These are phyloP conservation scores for Sialia sialis DNA, from an alignment of 2,113 vertebrate species.

Conservation along the genomic window DNA sequence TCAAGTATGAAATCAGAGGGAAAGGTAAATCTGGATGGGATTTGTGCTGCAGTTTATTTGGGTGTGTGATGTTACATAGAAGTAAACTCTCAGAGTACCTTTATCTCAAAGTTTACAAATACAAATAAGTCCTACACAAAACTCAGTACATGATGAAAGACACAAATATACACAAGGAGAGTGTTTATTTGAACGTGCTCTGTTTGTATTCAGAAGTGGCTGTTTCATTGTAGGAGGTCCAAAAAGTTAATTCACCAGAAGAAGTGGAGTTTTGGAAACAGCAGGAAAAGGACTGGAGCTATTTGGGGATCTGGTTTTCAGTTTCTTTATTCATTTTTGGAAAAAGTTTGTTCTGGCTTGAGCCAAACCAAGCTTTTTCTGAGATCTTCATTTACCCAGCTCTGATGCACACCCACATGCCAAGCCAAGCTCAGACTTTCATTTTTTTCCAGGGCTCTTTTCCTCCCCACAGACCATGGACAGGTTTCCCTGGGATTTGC, in stretches of 20 bases:
- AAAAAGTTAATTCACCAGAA: constrained; percentile 16
- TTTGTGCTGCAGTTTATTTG: not conserved
- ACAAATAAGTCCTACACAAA: not conserved
- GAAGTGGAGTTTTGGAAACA: not conserved
- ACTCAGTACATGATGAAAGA: not conserved
- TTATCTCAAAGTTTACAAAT: constrained; percentile 27
- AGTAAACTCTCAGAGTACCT: not conserved
- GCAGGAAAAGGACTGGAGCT: not conserved
- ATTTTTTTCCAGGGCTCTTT: not conserved
- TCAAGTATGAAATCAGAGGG: not conserved
- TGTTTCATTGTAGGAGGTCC: constrained; percentile 39
- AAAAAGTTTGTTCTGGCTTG: constrained; percentile 7
- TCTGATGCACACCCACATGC: not conserved
- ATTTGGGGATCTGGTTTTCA: not conserved
- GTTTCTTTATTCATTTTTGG: not conserved
- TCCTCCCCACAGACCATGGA: not conserved
- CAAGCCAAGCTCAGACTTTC: constrained; percentile 6
- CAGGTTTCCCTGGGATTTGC: not conserved
- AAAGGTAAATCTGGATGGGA: not conserved
- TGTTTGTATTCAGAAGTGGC: not conserved
- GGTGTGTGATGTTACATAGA: not conserved
- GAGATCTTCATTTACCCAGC: constrained; percentile 1
- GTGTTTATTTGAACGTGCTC: constrained; percentile 32
- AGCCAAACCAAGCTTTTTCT: not conserved
- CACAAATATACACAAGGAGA: not conserved